Evolutionary conservation across 2,113 vertebrate species (phyloP), one percentile per base, ranked within the genome.

Genomic region (Ciconia boyciana): DNA sequence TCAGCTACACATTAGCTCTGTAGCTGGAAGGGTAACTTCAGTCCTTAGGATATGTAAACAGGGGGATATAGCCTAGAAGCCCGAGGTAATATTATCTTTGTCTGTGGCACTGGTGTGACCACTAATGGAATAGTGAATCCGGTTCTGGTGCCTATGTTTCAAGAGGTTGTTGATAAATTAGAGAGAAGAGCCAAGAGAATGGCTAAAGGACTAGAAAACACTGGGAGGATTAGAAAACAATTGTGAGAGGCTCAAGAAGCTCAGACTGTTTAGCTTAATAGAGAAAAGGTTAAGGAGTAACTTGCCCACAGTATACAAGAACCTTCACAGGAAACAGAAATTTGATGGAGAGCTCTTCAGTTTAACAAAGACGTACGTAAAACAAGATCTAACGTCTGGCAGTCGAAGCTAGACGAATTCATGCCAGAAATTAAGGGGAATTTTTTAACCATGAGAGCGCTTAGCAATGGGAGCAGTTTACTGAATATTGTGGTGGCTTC

Each of bases 121-220:
- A 91, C 93, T 97, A 96, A 96, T 95, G 92, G 96, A 96, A 88
- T 7, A 91, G 88, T 6, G 87, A 91, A 83, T 79, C 46, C 8
- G 10, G 69, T 88, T 72, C 75, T 93, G 78, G 39, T 77, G 94
- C 93, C 94, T 95, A 16, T 89, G 94, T 87, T 96, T 97, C 94
- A 97, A 97, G 87, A 96, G 87, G 81, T 55, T 97, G 96, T 96
- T 96, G 94, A 97, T 96, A 92, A 96, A 96, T 97, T 96, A 96
- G 70, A 62, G 62, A 74, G 66, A 90, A 84, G 87, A 96, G 93
- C 54, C 85, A 91, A 95, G 78, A 92, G 93, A 93, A 95, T 86
- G 85, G 90, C 87, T 96, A 62, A 96, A 95, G 94, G 90, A 95
- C 82, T 93, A 55, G 19, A 94, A 97, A 97, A 94, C 93, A 96